Percentiles rank a stretch among this genome's conserved stretches.
phyloP scores from a whole-genome alignment of 2,888 invertebrate genomes.

The Bombylius discolor region DNA sequence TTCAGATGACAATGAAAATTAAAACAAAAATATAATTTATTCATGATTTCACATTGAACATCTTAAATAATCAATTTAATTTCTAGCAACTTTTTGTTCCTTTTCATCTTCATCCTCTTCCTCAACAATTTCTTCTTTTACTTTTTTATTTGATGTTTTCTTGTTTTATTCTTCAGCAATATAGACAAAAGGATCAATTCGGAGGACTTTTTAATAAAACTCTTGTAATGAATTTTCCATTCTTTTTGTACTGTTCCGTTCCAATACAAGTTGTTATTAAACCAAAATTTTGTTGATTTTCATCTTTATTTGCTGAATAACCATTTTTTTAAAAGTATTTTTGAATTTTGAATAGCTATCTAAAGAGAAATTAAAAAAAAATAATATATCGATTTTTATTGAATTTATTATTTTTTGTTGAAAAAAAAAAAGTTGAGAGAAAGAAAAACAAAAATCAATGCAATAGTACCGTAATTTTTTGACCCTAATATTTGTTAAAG shows the following conservation, averaged over 20 bases:
- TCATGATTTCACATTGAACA: no score
- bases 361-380: no score
- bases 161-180: conserved; percentile 26
- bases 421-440: no score
- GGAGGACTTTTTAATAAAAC: conserved; percentile 51
- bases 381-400: no score
- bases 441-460: no score
- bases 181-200: conserved; percentile 48
- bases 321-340: no score
- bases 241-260: conserved; percentile 54
- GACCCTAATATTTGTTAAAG: no score
- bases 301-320: conserved; percentile 54
- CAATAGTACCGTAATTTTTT: no score
- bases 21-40: no score
- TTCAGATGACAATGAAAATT: no score
- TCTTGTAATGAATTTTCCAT: conserved; percentile 57
- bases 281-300: conserved; percentile 58
- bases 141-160: not conserved
- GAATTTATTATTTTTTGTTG: no score
- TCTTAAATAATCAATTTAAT: not conserved
- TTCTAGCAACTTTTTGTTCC: not conserved
- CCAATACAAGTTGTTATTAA: conserved; percentile 53
- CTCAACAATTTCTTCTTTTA: not conserved
- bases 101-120: not conserved
- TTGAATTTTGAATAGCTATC: no score